phyloP scores from a whole-genome alignment of 2,113 vertebrate species.

The Chunga burmeisteri region DNA sequence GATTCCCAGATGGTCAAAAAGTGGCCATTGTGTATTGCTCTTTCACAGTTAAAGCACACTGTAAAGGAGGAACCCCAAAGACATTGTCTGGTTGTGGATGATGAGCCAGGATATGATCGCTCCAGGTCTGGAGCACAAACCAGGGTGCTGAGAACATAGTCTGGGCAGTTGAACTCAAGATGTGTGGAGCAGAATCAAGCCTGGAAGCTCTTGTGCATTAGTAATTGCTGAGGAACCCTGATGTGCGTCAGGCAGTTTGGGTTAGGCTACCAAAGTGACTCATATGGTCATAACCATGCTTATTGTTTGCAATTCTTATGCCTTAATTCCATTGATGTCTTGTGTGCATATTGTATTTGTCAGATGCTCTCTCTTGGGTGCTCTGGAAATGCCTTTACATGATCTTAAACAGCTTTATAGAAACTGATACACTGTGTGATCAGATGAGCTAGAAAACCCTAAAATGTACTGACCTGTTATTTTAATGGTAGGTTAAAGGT shows the following conservation, averaged over 20 bases:
- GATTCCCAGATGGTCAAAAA: not conserved
- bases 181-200: not conserved
- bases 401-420: not conserved
- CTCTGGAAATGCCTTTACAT: accelerated
- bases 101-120: not conserved
- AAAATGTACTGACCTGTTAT: not conserved
- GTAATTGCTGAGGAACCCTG: not conserved
- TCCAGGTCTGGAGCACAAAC: not conserved
- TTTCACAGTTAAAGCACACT: not conserved
- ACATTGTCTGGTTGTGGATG: not conserved
- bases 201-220: not conserved
- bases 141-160: not conserved
- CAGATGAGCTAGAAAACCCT: not conserved
- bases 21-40: accelerated
- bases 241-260: not conserved
- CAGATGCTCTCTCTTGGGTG: not conserved
- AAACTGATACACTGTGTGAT: not conserved
- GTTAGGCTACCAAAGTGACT: not conserved
- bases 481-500: not conserved
- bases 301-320: accelerated
- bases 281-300: accelerated
- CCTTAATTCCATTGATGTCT: not conserved
- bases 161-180: not conserved
- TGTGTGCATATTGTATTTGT: accelerated
- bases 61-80: not conserved